Conservation (phyloP, 2,113 vertebrate species). For the Ctenodactylus gundi region DNA sequence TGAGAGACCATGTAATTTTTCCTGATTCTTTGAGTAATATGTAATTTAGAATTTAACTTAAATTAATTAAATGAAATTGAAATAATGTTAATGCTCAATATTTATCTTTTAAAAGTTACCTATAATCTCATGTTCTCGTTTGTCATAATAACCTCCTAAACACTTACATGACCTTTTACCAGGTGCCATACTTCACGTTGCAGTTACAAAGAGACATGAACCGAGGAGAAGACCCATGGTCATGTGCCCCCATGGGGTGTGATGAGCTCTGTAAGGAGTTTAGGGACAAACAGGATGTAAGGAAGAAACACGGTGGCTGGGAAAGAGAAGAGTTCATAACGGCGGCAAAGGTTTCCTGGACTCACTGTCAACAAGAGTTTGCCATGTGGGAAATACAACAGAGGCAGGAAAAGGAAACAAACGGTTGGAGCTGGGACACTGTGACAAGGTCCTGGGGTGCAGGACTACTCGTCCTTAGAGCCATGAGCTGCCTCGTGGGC, state of each 20-base stretch:
- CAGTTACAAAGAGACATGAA: background rate
- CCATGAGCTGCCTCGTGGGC: background rate
- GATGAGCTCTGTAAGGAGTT: background rate
- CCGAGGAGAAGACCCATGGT: too few relatives aligned
- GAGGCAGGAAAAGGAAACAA: background rate
- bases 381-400: background rate
- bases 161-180: background rate
- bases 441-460: background rate
- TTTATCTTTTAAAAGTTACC: background rate
- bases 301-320: background rate
- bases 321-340: background rate
- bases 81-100: background rate
- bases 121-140: background rate
- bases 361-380: background rate
- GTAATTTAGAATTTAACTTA: background rate
- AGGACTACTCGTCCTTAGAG: background rate
- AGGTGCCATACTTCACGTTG: background rate
- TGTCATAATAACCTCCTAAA: background rate
- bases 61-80: background rate
- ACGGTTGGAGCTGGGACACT: background rate
- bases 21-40: background rate
- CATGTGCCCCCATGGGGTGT: background rate
- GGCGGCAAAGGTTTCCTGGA: too few relatives aligned
- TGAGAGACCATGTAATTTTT: background rate
- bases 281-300: background rate